Conservation (phyloP, 2,888 invertebrate species). For the Drosophila testacea region DNA sequence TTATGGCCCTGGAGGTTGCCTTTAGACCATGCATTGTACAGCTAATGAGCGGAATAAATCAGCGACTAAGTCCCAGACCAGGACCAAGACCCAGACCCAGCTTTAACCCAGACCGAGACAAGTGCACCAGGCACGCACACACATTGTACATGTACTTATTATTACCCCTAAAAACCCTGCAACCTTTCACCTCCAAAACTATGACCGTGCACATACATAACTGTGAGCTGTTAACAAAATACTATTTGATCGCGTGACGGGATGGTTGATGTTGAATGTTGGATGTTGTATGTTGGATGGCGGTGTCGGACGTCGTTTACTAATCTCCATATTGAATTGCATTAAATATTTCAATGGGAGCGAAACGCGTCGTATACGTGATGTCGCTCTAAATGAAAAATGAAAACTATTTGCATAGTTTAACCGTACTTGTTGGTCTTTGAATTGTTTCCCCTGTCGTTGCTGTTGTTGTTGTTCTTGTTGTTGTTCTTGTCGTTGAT, state of each 20-base stretch:
- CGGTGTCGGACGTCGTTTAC: conserved; percentile 37
- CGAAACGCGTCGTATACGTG: conserved; percentile 68
- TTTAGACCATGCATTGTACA: conserved; percentile 29
- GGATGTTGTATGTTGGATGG: conserved; percentile 6
- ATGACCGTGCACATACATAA: conserved; percentile 44
- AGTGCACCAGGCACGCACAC: conserved; percentile 58
- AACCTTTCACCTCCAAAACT: conserved; percentile 1
- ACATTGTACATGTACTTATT: neutral
- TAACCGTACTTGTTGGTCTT: conserved; percentile 24
- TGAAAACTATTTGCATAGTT: conserved; percentile 53
- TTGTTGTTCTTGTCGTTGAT: neutral
- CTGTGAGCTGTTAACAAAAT: conserved; percentile 74
- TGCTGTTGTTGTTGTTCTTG: neutral
- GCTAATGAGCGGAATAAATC: conserved; percentile 78
- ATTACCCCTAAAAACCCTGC: neutral
- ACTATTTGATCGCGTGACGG: conserved; percentile 73
- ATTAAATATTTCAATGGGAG: conserved; percentile 59
- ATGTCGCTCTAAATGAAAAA: conserved; percentile 44
- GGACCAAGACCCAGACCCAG: conserved; percentile 10
- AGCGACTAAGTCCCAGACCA: conserved; percentile 47
- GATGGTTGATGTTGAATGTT: neutral
- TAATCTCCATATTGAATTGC: conserved; percentile 69
- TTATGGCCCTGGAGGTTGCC: conserved; percentile 34
- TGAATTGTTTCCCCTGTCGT: neutral
- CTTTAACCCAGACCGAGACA: conserved; percentile 19